Conservation (phyloP, 2,888 invertebrate genomes). For the Hylaea fasciaria region DNA sequence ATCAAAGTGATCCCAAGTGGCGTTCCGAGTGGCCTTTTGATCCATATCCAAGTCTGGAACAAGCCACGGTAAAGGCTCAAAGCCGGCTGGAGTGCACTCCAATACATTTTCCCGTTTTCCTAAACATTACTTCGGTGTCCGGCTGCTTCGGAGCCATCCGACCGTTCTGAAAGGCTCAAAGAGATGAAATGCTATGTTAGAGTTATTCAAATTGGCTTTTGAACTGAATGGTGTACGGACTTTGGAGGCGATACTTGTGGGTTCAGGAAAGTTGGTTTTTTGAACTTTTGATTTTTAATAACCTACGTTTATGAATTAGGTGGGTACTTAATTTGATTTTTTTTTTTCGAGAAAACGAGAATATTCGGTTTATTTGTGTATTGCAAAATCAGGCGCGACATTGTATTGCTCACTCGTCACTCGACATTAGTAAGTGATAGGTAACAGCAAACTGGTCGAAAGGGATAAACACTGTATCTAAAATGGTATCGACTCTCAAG, state of each 20-base stretch:
- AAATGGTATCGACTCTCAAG: too few relatives aligned
- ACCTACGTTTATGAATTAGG: too few relatives aligned
- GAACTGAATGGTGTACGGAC: background rate
- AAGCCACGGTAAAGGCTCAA: constrained; percentile 39
- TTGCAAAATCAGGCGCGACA: too few relatives aligned
- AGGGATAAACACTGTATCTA: too few relatives aligned
- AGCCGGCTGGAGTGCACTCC: constrained; percentile 44
- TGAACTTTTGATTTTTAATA: too few relatives aligned
- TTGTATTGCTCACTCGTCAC: too few relatives aligned
- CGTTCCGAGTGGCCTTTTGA: constrained; percentile 53
- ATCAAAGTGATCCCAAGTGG: constrained; percentile 33
- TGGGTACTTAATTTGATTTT: too few relatives aligned
- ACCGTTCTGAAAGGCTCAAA: constrained; percentile 34
- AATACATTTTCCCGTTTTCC: constrained; percentile 47
- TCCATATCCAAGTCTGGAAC: constrained; percentile 49
- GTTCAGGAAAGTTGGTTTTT: background rate
- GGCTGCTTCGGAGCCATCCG: constrained; percentile 36
- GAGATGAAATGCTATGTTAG: constrained; percentile 26
- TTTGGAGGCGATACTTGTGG: constrained; percentile 15
- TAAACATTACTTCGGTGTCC: constrained; percentile 43
- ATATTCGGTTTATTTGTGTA: too few relatives aligned
- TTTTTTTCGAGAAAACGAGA: too few relatives aligned
- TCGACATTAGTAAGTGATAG: too few relatives aligned
- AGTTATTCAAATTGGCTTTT: constrained; percentile 33
- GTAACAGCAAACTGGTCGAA: too few relatives aligned